Percentiles rank a stretch among this genome's conserved stretches.
phyloP scores from a whole-genome alignment of 1,140 invertebrate species.

The Diuraphis noxia region DNA sequence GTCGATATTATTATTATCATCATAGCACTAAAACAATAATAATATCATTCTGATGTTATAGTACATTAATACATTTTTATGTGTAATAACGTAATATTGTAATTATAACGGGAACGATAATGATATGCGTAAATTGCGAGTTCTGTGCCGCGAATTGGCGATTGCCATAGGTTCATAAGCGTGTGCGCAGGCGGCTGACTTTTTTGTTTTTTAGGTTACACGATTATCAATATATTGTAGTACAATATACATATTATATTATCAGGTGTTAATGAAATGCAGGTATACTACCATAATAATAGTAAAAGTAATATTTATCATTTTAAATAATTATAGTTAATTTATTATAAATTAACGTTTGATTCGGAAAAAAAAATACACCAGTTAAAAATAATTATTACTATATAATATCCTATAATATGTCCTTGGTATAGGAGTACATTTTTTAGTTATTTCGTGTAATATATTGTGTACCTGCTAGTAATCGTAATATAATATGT shows the following conservation, averaged over 20 bases:
- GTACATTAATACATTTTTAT: not conserved
- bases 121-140: not conserved
- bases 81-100: not conserved
- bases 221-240: not conserved
- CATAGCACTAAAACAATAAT: not conserved
- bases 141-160: too few relatives aligned
- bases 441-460: too few relatives aligned
- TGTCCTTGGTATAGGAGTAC: not conserved
- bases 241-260: too few relatives aligned
- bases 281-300: not conserved
- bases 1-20: slow-evolving; percentile 2
- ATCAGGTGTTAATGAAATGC: not conserved
- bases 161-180: not conserved
- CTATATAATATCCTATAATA: not conserved
- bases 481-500: not conserved
- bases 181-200: not conserved
- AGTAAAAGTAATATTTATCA: not conserved
- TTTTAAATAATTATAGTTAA: not conserved
- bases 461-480: too few relatives aligned
- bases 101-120: not conserved
- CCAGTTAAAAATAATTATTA: not conserved
- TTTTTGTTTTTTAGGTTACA: not conserved
- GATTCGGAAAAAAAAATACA: not conserved
- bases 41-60: not conserved
- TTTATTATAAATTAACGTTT: not conserved